phyloP scores from a whole-genome alignment of 2,797 vertebrate genomes.

The Ispidina lecontei region DNA sequence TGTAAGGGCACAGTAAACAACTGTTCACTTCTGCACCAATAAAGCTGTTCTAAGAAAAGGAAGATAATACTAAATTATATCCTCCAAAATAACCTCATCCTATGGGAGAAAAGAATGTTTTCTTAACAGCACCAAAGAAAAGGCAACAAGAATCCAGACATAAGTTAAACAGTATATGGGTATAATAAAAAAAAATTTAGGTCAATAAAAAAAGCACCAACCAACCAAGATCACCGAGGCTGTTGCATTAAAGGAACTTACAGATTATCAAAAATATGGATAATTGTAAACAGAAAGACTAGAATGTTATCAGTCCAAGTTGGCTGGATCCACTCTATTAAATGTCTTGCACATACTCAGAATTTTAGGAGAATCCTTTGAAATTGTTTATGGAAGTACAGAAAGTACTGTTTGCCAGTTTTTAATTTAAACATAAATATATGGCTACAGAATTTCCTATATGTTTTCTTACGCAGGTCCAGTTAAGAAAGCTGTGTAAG shows the following conservation, averaged over 20 bases:
- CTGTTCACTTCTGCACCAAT: conserved; percentile 36
- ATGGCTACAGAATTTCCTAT: background rate
- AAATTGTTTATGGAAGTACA: background rate
- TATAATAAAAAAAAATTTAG: background rate
- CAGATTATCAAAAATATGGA: background rate
- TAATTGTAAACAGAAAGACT: conserved; percentile 54
- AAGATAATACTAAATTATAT: background rate
- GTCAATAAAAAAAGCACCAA: conserved; percentile 56
- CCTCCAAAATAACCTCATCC: conserved; percentile 14
- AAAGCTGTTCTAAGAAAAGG: conserved; percentile 28
- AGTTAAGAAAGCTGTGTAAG: background rate
- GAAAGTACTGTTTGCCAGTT: background rate
- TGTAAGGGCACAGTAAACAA: conserved; percentile 12
- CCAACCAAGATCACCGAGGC: conserved; percentile 28
- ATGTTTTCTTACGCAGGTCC: background rate
- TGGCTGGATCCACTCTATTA: conserved; percentile 12
- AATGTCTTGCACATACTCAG: background rate
- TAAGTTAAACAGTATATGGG: conserved; percentile 33
- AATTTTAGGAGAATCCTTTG: conserved; percentile 14
- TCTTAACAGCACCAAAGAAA: conserved; percentile 64
- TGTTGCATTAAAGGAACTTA: conserved; percentile 16
- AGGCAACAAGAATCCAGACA: conserved; percentile 51
- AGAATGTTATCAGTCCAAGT: conserved; percentile 39
- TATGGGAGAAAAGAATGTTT: background rate
- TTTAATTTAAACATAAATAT: conserved; percentile 57